A percentile compares a stretch with the other conserved stretches of the same genome.
These are phyloP conservation scores for Ophioderma brevispina DNA, from an alignment of 35 echinoderm and acorn worm genomes.

Conservation along the genomic window DNA sequence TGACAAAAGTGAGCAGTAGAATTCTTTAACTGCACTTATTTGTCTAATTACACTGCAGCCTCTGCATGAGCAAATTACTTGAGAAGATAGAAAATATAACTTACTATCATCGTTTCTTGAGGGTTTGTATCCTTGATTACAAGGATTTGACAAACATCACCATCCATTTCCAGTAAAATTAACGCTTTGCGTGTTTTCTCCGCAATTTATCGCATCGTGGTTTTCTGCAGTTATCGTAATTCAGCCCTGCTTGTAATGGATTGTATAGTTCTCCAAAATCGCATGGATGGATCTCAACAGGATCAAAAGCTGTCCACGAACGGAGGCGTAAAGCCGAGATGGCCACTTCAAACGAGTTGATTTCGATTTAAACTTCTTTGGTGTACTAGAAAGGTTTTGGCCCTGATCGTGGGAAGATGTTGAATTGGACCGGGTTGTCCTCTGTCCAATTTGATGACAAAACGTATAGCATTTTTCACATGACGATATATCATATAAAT, in stretches of 20 bases:
- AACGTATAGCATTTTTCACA: too few species aligned
- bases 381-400: constrained; percentile 78
- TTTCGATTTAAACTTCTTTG: constrained; percentile 27
- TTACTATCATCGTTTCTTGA: background rate
- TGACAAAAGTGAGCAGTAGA: too few species aligned
- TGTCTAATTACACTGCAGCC: too few species aligned
- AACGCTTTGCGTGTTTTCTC: constrained; percentile 31
- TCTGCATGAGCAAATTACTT: too few species aligned
- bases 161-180: constrained; percentile 65
- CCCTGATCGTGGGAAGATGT: constrained; percentile 70
- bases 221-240: constrained; percentile 36
- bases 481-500: too few species aligned
- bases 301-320: constrained; percentile 57
- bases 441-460: too few species aligned
- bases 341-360: constrained; percentile 49
- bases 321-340: constrained; percentile 77
- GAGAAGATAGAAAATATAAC: too few species aligned
- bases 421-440: constrained; percentile 74
- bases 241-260: constrained; percentile 52
- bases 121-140: constrained; percentile 71
- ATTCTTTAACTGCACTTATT: too few species aligned
- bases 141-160: constrained; percentile 54
- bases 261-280: constrained; percentile 52
- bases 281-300: constrained; percentile 45
- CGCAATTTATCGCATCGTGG: constrained; percentile 34